A percentile compares a stretch with the other conserved stretches of the same genome.
phyloP scores from a whole-genome alignment of 2,888 invertebrate species.

The Leptopilina syphax region DNA sequence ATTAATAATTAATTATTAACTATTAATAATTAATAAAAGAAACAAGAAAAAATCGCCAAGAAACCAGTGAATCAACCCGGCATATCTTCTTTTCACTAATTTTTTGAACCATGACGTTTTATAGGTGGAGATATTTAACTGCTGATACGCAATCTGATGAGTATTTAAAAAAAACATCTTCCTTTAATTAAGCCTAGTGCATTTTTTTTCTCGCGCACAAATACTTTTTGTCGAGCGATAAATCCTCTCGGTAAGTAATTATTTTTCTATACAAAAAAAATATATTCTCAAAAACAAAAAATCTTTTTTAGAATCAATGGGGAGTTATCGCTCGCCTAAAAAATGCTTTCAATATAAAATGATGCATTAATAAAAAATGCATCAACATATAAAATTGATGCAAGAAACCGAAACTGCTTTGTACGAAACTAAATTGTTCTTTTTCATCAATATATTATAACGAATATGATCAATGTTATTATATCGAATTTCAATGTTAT shows the following conservation, averaged over 20 bases:
- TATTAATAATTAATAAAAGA: not conserved
- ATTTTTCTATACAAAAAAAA: slow-evolving; percentile 21
- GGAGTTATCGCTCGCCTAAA: slow-evolving; percentile 31
- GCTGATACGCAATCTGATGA: slow-evolving; percentile 26
- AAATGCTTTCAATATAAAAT: slow-evolving; percentile 6
- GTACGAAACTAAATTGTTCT: slow-evolving; percentile 15
- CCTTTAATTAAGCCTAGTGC: slow-evolving; percentile 19
- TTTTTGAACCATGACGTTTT: slow-evolving; percentile 34
- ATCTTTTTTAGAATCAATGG: not conserved
- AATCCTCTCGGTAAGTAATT: slow-evolving; percentile 26
- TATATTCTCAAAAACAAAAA: slow-evolving; percentile 12
- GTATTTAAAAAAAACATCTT: slow-evolving; percentile 9
- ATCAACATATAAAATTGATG: too few relatives aligned
- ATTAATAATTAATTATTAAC: too few relatives aligned
- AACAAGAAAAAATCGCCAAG: not conserved
- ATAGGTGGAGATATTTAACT: slow-evolving; percentile 16
- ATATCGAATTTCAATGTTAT: slow-evolving; percentile 34
- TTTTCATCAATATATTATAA: not conserved
- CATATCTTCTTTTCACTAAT: not conserved
- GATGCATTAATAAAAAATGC: not conserved
- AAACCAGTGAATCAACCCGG: slow-evolving; percentile 7
- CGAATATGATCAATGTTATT: not conserved
- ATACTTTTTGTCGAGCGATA: slow-evolving; percentile 31
- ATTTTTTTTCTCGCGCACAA: slow-evolving; percentile 24
- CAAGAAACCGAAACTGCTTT: not conserved